Evolutionary conservation across 2,888 invertebrate species (phyloP), one percentile per base, ranked within the genome.

Genomic region (Ommatoiulus sabulosus): DNA sequence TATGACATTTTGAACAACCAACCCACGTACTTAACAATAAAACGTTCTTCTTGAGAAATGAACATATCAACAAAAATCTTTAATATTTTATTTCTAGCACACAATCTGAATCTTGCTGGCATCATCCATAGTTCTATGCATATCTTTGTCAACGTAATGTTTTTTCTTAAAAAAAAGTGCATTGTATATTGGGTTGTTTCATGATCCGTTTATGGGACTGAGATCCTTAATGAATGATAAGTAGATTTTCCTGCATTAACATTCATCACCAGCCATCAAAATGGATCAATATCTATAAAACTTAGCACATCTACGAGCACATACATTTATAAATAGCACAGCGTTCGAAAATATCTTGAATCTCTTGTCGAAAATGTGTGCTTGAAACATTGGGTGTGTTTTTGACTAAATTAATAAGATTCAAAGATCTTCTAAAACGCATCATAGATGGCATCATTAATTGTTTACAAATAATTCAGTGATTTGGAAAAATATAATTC

Each of bases 261-360:
- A 57, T 57, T 57, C 57, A 57, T 57, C 57, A 57, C 57, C 57
- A 15, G n/a, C 57, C 57, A 57, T 57, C 57, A 8, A 57, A n/a
- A 5, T 57, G n/a, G 57, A 57, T 57, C 57, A 57, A 57, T 57
- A 57, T 57, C 17, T 57, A n/a, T 48, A 48, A 48, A 48, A 48
- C 8, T 48, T 15, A 15, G 15, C 2, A 57, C 57, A 17, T 57
- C 8, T 48, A 48, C 48, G 8, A 3, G 57, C 5, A 57, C n/a
- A n/a, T n/a, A n/a, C n/a, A n/a, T n/a, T n/a, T 57, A 57, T 57
- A 57, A 57, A 57, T 57, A 57, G 57, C 57, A 57, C 57, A 57
- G 10, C 15, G 3, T n/a, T 8, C 57, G 17, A 57, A 10, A 57
- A 57, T 15, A n/a, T 17, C 17, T 8, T 57, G n/a, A 48, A 48